Conservation (phyloP, 2,113 vertebrate genomes). For the Oryzias javanicus region DNA sequence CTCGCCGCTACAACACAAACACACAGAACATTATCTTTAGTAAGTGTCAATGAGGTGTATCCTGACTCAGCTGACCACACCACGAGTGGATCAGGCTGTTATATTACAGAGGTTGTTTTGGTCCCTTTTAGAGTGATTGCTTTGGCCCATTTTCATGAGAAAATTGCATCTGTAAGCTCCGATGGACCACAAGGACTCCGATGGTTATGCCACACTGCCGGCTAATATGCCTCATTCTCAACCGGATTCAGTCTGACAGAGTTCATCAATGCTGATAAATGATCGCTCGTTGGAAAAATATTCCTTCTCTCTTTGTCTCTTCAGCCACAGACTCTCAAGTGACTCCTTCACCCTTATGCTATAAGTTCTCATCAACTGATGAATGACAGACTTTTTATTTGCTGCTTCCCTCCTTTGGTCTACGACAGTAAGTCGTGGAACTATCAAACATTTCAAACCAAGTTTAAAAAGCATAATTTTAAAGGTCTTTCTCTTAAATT, state of each 20-base stretch:
- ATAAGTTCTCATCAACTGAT: constrained; percentile 55
- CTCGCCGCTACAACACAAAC: constrained; percentile 6
- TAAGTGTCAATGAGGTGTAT: constrained; percentile 31
- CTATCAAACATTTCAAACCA: not conserved
- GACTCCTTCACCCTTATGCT: constrained; percentile 18
- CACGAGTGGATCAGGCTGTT: constrained; percentile 20
- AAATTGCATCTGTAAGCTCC: constrained; percentile 20
- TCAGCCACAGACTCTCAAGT: constrained; percentile 15
- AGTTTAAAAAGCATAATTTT: not conserved
- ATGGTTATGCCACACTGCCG: constrained; percentile 15
- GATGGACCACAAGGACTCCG: not conserved
- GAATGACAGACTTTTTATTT: constrained; percentile 28
- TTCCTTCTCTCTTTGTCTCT: constrained; percentile 3
- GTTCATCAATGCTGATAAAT: constrained; percentile 65
- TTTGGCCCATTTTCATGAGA: constrained; percentile 1
- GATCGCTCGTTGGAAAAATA: constrained; percentile 38
- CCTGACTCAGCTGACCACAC: constrained; percentile 16
- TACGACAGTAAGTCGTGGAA: not conserved
- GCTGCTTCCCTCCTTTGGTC: constrained; percentile 29
- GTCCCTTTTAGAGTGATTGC: constrained; percentile 23
- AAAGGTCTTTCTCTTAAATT: too few relatives aligned
- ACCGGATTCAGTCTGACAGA: constrained; percentile 46
- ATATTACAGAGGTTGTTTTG: constrained; percentile 20
- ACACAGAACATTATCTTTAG: constrained; percentile 39
- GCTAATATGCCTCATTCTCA: constrained; percentile 29